Evolutionary conservation across 2,113 vertebrate genomes (phyloP).

Genomic region (Stegastes partitus): DNA sequence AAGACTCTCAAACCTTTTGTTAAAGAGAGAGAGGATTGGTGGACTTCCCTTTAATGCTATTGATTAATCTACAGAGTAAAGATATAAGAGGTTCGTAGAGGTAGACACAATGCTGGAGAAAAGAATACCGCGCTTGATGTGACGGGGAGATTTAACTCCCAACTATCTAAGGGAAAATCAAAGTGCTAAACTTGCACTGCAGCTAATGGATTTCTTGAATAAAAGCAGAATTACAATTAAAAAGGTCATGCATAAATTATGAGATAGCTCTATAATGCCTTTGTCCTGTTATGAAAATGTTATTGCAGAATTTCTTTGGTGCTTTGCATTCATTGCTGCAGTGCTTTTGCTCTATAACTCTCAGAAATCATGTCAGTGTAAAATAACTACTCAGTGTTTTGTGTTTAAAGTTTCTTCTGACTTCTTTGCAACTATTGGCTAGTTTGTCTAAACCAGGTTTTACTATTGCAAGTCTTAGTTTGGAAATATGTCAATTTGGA

Average conservation of each 20-base stretch:
- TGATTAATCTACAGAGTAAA: conserved; percentile 28
- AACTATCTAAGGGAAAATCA: neutral
- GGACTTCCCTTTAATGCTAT: conserved; percentile 15
- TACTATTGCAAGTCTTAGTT: no score
- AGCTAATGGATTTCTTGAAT: conserved; percentile 1
- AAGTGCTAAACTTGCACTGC: conserved; percentile 7
- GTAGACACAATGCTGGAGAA: conserved; percentile 10
- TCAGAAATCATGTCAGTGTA: neutral
- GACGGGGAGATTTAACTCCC: neutral
- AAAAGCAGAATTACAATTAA: conserved; percentile 9
- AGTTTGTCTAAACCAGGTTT: no score
- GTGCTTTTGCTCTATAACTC: neutral
- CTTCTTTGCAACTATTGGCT: neutral
- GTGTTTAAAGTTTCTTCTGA: neutral
- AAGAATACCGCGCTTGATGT: neutral
- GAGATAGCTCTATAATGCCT: neutral
- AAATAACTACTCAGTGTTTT: no score
- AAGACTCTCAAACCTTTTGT: conserved; percentile 37
- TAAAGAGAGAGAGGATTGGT: neutral
- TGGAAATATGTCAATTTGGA: no score
- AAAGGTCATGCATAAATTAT: conserved; percentile 19
- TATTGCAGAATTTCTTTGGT: neutral
- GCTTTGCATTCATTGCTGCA: neutral
- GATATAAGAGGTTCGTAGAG: neutral
- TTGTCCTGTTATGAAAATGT: neutral